Evolutionary conservation across 2,888 invertebrate genomes (phyloP).

Genomic region (Tromatobia lineatoria): DNA sequence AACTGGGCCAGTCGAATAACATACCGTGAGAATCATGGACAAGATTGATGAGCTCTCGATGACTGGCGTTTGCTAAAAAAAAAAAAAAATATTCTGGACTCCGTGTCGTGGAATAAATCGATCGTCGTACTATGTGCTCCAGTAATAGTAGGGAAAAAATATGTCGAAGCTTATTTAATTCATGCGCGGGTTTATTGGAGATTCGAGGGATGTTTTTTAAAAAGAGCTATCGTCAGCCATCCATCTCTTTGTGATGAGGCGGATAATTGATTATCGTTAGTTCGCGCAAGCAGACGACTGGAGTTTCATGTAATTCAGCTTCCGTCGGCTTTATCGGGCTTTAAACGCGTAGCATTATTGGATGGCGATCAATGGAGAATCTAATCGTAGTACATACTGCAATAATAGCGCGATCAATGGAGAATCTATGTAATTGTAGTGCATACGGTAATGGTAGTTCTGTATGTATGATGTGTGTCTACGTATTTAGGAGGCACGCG

Average conservation of each 20-base stretch:
- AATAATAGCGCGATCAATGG: slow-evolving; percentile 38
- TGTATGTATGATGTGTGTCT: slow-evolving; percentile 10
- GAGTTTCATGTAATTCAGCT: slow-evolving; percentile 31
- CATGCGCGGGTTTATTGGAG: slow-evolving; percentile 24
- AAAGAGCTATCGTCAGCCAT: not conserved
- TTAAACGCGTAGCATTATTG: slow-evolving; percentile 50
- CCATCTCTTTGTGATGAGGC: slow-evolving; percentile 1
- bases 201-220: slow-evolving; percentile 11
- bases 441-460: slow-evolving; percentile 19
- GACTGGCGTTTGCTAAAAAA: slow-evolving; percentile 46
- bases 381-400: slow-evolving; percentile 29
- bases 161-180: slow-evolving; percentile 46
- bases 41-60: slow-evolving; percentile 58
- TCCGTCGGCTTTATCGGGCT: slow-evolving; percentile 36
- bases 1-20: not conserved
- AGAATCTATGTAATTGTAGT: slow-evolving; percentile 44
- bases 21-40: slow-evolving; percentile 34
- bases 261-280: slow-evolving; percentile 38
- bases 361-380: slow-evolving; percentile 38
- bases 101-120: slow-evolving; percentile 45
- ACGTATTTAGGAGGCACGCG: slow-evolving; percentile 64
- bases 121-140: not conserved
- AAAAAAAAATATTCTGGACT: slow-evolving; percentile 33
- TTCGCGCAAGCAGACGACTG: not conserved
- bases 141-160: slow-evolving; percentile 25